Base-by-base conservation (phyloP, 2,888 invertebrate species). In the Epinotia bilunana region DNA sequence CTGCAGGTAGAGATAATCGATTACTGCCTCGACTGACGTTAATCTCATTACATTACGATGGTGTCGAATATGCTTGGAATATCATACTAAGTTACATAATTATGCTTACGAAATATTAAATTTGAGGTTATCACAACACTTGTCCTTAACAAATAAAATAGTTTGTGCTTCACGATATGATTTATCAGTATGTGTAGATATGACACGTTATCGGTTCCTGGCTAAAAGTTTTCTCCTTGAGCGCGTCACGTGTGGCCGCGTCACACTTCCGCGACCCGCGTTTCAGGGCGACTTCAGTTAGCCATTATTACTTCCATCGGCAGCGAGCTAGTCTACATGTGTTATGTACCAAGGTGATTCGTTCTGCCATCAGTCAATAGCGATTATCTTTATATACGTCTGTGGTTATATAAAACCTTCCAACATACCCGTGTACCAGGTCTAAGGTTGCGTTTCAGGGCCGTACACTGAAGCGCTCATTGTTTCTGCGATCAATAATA, bases 381-480 rank as follows among this genome's bases (percentile, higher is more conserved):
- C 71, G 62, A 75, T 75, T 75, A 75, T 75, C 43, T 65, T 57
- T 75, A 75, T 72, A 75, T 62, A 64, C 62, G 73, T 68, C 68
- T 69, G 70, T 72, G 75, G 75, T 75, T 75, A 75, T 71, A 75
- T 75, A 75, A 75, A 75, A 67, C 75, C 75, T 75, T 75, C 75
- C 72, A 55, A 57, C 75, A 67, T 53, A 75, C 72, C 72, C 75
- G 67, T 53, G 61, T 72, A 79, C 77, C 73, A 71, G 75, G 61
- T 68, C 71, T 73, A 73, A 78, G 81, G 77, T 80, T 80, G 78
- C 81, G 77, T 78, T 78, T 80, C 80, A 80, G 77, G 79, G 79
- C 76, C 79, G 75, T 72, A 82, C 78, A 78, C 81, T 82, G 83
- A 86, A 83, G 78, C 76, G 78, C 76, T 78, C 77, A 79, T 81